Percentiles rank a stretch among this genome's conserved stretches.
Evolutionary conservation across 2,888 invertebrate genomes (phyloP).

Genomic region (Sesia apiformis): DNA sequence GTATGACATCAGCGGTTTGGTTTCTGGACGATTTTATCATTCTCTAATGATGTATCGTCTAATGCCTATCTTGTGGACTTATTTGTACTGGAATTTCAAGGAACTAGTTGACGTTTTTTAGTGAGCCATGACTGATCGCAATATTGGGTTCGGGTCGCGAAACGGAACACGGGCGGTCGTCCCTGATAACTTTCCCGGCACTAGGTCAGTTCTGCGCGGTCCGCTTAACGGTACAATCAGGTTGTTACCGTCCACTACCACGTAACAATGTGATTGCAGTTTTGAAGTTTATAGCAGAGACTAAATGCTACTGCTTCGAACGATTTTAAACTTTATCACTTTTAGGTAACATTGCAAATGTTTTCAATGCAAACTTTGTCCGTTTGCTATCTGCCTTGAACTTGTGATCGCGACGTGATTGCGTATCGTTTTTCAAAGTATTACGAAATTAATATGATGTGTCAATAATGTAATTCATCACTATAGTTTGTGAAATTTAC

Average conservation of each 20-base stretch:
- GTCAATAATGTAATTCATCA: too few relatives aligned
- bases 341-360: background rate
- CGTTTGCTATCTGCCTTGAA: too few relatives aligned
- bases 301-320: slow-evolving; percentile 1
- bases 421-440: too few relatives aligned
- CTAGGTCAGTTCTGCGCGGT: slow-evolving; percentile 71
- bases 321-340: slow-evolving; percentile 31
- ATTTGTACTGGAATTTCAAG: background rate
- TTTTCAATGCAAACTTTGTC: background rate
- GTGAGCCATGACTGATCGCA: slow-evolving; percentile 23
- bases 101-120: background rate
- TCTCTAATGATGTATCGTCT: background rate
- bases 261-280: slow-evolving; percentile 68
- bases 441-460: too few relatives aligned
- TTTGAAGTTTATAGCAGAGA: slow-evolving; percentile 29
- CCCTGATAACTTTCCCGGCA: slow-evolving; percentile 68
- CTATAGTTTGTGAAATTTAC: too few relatives aligned
- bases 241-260: slow-evolving; percentile 62
- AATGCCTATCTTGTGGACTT: background rate
- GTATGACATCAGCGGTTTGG: slow-evolving; percentile 40
- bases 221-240: slow-evolving; percentile 70
- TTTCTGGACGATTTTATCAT: slow-evolving; percentile 29
- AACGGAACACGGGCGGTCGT: slow-evolving; percentile 46
- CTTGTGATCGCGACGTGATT: too few relatives aligned
- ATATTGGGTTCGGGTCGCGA: slow-evolving; percentile 34